A percentile compares a stretch with the other conserved stretches of the same genome.
Evolutionary conservation across 2,797 vertebrate species (phyloP).

Genomic region (Typhlichthys subterraneus): DNA sequence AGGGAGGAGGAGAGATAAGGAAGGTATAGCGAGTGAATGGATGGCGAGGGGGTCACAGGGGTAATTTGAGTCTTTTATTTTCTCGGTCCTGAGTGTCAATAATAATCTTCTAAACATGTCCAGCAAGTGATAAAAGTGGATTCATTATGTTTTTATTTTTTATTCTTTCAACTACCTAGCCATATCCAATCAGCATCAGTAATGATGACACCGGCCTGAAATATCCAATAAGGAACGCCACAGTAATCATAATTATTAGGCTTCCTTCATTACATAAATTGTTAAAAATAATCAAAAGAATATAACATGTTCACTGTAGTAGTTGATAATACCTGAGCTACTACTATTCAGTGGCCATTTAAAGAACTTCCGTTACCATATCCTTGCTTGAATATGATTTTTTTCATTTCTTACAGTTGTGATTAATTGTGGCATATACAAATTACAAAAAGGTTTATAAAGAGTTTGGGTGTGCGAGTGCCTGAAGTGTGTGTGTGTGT

Average conservation of each 20-base stretch:
- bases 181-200: conserved; percentile 49
- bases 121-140: conserved; percentile 47
- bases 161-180: conserved; percentile 38
- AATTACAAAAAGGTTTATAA: too few relatives aligned
- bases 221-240: background rate
- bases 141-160: conserved; percentile 6
- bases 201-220: conserved; percentile 38
- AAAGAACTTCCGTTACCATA: too few relatives aligned
- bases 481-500: background rate
- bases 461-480: too few relatives aligned
- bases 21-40: conserved; percentile 25
- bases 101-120: conserved; percentile 40
- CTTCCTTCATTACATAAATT: conserved; percentile 14
- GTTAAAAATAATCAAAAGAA: background rate
- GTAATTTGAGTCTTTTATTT: conserved; percentile 56
- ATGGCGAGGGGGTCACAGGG: conserved; percentile 27
- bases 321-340: conserved; percentile 9
- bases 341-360: too few relatives aligned
- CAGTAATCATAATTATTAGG: conserved; percentile 17
- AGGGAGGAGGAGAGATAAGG: conserved; percentile 45
- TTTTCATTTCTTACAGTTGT: too few relatives aligned
- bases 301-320: conserved; percentile 16
- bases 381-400: too few relatives aligned
- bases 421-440: too few relatives aligned
- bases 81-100: conserved; percentile 51